phyloP scores from a whole-genome alignment of 1,140 invertebrate genomes.

The Drosophila erecta region DNA sequence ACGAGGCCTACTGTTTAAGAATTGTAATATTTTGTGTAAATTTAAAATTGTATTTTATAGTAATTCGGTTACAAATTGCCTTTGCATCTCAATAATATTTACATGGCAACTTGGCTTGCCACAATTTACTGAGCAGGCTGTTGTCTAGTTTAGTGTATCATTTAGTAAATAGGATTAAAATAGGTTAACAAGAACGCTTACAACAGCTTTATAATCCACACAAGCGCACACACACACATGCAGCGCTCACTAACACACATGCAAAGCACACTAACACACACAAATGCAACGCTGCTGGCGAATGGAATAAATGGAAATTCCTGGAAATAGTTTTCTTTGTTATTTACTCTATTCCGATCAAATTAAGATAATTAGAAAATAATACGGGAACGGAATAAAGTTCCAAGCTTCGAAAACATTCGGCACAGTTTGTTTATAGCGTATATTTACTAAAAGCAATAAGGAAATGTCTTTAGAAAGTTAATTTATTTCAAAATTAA shows the following conservation, averaged over 20 bases:
- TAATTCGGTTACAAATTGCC: neutral
- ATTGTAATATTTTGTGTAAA: no score
- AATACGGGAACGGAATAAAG: neutral
- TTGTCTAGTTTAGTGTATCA: conserved; percentile 1
- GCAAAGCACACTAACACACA: no score
- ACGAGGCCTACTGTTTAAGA: neutral
- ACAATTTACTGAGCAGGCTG: neutral
- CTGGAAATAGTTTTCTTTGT: neutral
- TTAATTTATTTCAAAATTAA: no score
- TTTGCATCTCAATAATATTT: neutral
- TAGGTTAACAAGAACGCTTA: conserved; percentile 14
- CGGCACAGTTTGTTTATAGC: no score
- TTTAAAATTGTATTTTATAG: no score
- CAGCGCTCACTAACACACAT: neutral
- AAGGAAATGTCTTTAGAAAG: no score
- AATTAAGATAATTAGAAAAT: neutral
- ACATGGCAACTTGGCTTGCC: neutral
- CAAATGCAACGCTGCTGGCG: conserved; percentile 32
- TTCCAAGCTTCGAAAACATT: no score
- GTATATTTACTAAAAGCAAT: no score
- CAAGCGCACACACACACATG: neutral
- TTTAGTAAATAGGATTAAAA: conserved; percentile 8
- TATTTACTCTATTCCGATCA: conserved; percentile 1
- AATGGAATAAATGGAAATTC: conserved; percentile 1
- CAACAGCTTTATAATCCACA: conserved; percentile 7